Base-by-base conservation (phyloP, 1,140 invertebrate species). In the Procambarus virginalis region DNA sequence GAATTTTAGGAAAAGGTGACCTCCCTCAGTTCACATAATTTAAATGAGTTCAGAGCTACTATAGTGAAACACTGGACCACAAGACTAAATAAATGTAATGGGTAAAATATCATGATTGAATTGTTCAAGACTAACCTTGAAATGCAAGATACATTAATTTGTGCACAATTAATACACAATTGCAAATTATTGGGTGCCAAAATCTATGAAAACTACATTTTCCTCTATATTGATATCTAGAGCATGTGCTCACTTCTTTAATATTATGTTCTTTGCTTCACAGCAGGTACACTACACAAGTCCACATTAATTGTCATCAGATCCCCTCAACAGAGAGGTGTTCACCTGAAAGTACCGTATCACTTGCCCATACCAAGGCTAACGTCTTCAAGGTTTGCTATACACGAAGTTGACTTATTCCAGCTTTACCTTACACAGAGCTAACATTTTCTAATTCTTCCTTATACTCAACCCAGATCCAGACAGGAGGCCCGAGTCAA, bases 151-250 rank as follows among this genome's bases (percentile, higher is more conserved):
- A 81, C 78, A 89, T 64, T 60, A 77, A 84, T 89, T 84, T 89
- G 80, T 89, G 87, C 81, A 84, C 87, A 84, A 34, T 70, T 83
- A 89, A 84, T 84, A 89, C 80, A 89, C 80, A 89, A 89, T 60
- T 68, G 68, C 46, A 64, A 89, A 84, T 77, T 78, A 84, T 58
- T 68, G 55, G 49, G 87, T 89, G 87, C 87, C 87, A 89, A 84
- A 89, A 77, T 84, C 87, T 89, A 89, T 49, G 81, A 89, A 89
- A 89, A 84, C 87, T 84, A 84, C 45, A 77, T 89, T 78, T 79
- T 78, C 58, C 48, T 70, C 82, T 84, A 84, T 75, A 77, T 75
- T 88, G 73, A 79, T 87, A 80, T 70, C 85, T 87, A 87, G 51
- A 49, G 60, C 34, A 73, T 81, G 48, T 88, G 49, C 79, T 55